Conservation (phyloP, 2,113 vertebrate genomes). For the Cromileptes altivelis region DNA sequence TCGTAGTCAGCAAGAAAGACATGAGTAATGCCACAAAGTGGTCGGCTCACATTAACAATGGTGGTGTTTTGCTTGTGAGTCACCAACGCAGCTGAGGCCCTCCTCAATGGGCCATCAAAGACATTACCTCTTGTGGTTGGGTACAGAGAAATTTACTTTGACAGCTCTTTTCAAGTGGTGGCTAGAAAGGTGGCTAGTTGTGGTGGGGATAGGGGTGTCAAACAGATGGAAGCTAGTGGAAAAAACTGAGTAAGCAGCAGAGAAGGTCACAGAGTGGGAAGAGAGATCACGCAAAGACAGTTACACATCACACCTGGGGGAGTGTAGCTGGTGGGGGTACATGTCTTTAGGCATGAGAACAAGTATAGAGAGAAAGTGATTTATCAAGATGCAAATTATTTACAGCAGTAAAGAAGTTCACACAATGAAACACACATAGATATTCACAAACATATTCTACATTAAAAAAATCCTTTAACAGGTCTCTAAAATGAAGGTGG, state of each 20-base stretch:
- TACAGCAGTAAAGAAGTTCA: background rate
- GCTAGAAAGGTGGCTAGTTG: slow-evolving; percentile 7
- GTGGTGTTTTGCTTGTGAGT: slow-evolving; percentile 47
- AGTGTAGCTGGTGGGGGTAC: background rate
- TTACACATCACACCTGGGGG: slow-evolving; percentile 13
- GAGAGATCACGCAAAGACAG: background rate
- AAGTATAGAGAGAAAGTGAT: background rate
- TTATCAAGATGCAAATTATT: background rate
- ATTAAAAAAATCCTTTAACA: background rate
- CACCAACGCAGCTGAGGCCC: slow-evolving; percentile 30
- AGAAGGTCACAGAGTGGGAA: slow-evolving; percentile 27
- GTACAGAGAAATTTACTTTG: slow-evolving; percentile 1
- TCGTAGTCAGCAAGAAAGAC: slow-evolving; percentile 40
- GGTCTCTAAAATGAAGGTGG: background rate
- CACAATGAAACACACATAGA: background rate
- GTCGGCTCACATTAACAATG: slow-evolving; percentile 32
- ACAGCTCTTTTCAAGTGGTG: slow-evolving; percentile 36
- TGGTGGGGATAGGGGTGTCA: slow-evolving; percentile 21
- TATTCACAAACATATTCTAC: background rate
- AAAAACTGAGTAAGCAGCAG: slow-evolving; percentile 32
- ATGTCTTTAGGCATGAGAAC: background rate
- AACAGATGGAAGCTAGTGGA: slow-evolving; percentile 9
- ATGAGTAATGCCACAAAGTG: slow-evolving; percentile 22
- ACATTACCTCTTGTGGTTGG: background rate
- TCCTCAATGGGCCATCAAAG: background rate